phyloP scores from a whole-genome alignment of 2,797 vertebrate species.

The Champsocephalus esox region DNA sequence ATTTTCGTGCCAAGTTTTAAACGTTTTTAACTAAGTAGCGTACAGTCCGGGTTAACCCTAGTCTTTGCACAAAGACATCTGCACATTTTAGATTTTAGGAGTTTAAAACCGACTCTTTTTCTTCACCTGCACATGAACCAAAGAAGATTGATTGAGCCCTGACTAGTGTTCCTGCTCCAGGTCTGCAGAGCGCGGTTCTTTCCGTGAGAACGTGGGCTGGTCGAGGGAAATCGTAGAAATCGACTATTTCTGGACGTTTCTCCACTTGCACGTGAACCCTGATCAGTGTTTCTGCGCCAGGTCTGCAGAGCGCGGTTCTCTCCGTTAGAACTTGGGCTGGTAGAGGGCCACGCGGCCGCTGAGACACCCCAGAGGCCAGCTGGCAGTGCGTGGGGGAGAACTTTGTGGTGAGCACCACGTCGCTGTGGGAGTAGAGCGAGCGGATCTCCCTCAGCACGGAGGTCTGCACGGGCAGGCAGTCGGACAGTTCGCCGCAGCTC shows the following conservation, averaged over 20 bases:
- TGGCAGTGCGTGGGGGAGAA: slow-evolving; percentile 99
- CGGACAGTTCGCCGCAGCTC: slow-evolving; percentile 92
- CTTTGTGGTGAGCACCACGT: slow-evolving; percentile 99
- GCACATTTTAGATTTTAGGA: neutral
- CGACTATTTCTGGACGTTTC: neutral
- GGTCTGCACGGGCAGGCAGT: slow-evolving; percentile 94
- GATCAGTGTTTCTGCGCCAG: slow-evolving; percentile 28
- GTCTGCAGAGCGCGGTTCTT: slow-evolving; percentile 18
- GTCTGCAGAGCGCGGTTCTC: slow-evolving; percentile 18
- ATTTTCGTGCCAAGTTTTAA: no score
- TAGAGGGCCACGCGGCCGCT: slow-evolving; percentile 97
- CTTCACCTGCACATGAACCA: neutral
- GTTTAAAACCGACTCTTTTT: slow-evolving; percentile 19
- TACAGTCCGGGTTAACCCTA: no score
- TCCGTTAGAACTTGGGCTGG: slow-evolving; percentile 96
- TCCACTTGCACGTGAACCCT: slow-evolving; percentile 5
- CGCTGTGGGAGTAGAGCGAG: slow-evolving; percentile 97
- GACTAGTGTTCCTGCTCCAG: slow-evolving; percentile 27
- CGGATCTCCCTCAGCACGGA: slow-evolving; percentile 93
- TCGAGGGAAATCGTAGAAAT: slow-evolving; percentile 81
- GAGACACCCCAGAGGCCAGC: slow-evolving; percentile 99
- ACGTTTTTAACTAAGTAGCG: no score
- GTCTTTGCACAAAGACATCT: slow-evolving; percentile 9
- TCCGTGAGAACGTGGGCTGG: slow-evolving; percentile 96
- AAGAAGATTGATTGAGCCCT: neutral